Evolutionary conservation across 37 sponge, comb jelly and placozoan species (phyloP).

Genomic region (Amphimedon queenslandica): DNA sequence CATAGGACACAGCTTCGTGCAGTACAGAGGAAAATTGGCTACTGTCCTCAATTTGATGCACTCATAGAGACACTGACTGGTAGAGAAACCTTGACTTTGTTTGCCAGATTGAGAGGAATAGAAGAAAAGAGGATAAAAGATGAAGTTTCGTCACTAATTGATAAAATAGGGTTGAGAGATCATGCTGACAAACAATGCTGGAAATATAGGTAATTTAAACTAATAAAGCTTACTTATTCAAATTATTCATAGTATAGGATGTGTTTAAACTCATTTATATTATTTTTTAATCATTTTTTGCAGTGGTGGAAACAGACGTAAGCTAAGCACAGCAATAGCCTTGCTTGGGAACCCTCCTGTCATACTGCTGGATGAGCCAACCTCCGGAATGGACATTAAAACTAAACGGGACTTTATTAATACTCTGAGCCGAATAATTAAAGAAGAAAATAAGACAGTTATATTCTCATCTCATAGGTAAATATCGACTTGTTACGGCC

Average conservation of each 20-base stretch:
- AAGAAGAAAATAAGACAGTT: conserved; percentile 49
- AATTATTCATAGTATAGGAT: not conserved
- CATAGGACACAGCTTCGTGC: conserved; percentile 1
- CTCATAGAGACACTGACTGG: conserved; percentile 61
- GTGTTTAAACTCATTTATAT: too few species aligned
- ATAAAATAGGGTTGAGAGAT: conserved; percentile 54
- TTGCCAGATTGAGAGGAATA: conserved; percentile 79
- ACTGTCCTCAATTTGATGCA: conserved; percentile 86
- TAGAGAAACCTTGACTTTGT: conserved; percentile 71
- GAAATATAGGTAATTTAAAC: conserved; percentile 58
- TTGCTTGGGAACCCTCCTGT: conserved; percentile 62
- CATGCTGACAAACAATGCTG: conserved; percentile 80
- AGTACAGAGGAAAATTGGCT: conserved; percentile 69
- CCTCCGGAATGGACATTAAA: conserved; percentile 82
- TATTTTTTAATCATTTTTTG: too few species aligned
- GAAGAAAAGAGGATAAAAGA: conserved; percentile 36
- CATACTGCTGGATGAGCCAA: conserved; percentile 77
- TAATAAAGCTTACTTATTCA: not conserved
- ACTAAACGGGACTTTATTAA: conserved; percentile 72
- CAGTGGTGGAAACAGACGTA: conserved; percentile 79
- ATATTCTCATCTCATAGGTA: conserved; percentile 75
- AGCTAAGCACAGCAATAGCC: conserved; percentile 78
- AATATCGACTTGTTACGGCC: not conserved
- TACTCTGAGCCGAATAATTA: conserved; percentile 39
- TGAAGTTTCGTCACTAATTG: conserved; percentile 47